Percentiles rank a stretch among this genome's conserved stretches.
phyloP scores from a whole-genome alignment of 1,140 invertebrate species.

The Ceratina japonica region DNA sequence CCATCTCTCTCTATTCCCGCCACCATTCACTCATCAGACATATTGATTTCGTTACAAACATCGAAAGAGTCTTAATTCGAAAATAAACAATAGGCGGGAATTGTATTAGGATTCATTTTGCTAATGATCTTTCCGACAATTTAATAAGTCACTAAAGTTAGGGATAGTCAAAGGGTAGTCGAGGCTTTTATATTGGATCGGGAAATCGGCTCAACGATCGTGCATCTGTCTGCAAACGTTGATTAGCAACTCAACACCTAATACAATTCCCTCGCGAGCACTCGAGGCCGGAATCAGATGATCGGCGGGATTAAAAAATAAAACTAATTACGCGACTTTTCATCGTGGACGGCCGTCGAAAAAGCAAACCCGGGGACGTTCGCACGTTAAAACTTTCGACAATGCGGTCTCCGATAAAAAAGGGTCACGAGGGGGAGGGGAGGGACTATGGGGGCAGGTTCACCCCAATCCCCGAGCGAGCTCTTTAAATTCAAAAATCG shows the following conservation, averaged over 20 bases:
- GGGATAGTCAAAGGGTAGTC: too few relatives aligned
- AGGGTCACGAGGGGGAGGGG: conserved; percentile 21
- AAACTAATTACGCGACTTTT: conserved; percentile 23
- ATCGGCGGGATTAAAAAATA: conserved; percentile 1
- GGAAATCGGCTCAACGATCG: too few relatives aligned
- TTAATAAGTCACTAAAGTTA: too few relatives aligned
- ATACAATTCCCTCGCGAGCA: not conserved
- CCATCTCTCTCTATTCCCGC: too few relatives aligned
- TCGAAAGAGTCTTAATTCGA: too few relatives aligned
- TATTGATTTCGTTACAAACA: too few relatives aligned
- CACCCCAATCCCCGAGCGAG: conserved; percentile 66
- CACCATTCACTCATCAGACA: too few relatives aligned
- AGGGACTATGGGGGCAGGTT: conserved; percentile 64
- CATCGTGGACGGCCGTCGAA: not conserved
- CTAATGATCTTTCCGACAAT: too few relatives aligned
- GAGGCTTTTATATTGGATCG: too few relatives aligned
- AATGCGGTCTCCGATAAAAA: conserved; percentile 58
- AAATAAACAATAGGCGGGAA: too few relatives aligned
- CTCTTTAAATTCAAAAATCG: conserved; percentile 79
- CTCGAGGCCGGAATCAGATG: not conserved
- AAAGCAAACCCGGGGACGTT: conserved; percentile 27
- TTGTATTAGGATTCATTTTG: too few relatives aligned
- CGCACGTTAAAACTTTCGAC: conserved; percentile 62
- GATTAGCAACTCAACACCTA: not conserved
- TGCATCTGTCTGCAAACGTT: not conserved